Evolutionary conservation across 2,113 vertebrate genomes (phyloP).

Genomic region (Carettochelys insculpta): DNA sequence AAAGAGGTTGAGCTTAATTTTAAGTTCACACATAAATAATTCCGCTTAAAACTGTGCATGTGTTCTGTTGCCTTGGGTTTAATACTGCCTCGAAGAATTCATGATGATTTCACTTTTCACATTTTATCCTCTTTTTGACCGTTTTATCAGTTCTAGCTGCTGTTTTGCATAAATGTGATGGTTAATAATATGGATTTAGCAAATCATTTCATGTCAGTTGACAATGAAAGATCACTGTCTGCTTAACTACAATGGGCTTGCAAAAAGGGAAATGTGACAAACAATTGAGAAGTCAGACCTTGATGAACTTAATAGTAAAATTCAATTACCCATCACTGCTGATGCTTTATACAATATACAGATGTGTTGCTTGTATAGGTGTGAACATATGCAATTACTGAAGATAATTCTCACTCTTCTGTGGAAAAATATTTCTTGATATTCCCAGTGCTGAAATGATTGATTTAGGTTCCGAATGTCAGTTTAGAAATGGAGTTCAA

Average conservation of each 20-base stretch:
- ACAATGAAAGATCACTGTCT: slow-evolving; percentile 53
- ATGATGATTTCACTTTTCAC: background rate
- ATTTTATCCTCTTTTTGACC: slow-evolving; percentile 25
- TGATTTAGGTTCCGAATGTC: slow-evolving; percentile 33
- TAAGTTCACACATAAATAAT: background rate
- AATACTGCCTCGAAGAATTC: slow-evolving; percentile 42
- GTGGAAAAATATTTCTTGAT: slow-evolving; percentile 41
- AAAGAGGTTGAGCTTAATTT: slow-evolving; percentile 32
- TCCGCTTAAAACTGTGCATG: background rate
- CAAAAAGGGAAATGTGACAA: slow-evolving; percentile 64
- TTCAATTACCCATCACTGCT: slow-evolving; percentile 61
- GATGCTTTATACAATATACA: slow-evolving; percentile 59
- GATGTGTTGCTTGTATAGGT: slow-evolving; percentile 24
- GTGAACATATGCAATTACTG: slow-evolving; percentile 63
- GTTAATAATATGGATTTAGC: slow-evolving; percentile 49
- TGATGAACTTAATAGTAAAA: slow-evolving; percentile 65
- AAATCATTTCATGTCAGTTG: slow-evolving; percentile 41
- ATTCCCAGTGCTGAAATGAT: slow-evolving; percentile 58
- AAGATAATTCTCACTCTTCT: slow-evolving; percentile 63
- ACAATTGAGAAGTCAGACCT: slow-evolving; percentile 69
- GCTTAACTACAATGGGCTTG: slow-evolving; percentile 63
- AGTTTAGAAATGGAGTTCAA: slow-evolving; percentile 22
- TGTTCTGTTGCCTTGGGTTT: slow-evolving; percentile 26
- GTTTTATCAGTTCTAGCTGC: slow-evolving; percentile 54
- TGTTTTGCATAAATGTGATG: slow-evolving; percentile 60